Evolutionary conservation across 2,888 invertebrate species (phyloP).

Genomic region (Drosophila incognita): DNA sequence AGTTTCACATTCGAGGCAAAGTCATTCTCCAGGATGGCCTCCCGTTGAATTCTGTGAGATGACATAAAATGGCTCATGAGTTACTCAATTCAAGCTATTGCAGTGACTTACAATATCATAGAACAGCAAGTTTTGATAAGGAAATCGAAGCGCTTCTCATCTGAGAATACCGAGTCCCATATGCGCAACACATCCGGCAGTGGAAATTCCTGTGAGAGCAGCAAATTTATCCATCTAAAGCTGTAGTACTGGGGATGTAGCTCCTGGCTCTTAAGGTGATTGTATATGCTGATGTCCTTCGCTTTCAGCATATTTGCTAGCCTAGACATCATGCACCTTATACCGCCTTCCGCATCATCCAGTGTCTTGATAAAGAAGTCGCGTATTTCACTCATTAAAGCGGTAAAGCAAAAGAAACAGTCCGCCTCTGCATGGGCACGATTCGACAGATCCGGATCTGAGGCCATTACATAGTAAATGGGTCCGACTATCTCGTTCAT

Average conservation of each 20-base stretch:
- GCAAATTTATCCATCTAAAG: conserved; percentile 97
- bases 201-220: conserved; percentile 98
- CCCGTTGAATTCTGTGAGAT: conserved; percentile 90
- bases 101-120: conserved; percentile 94
- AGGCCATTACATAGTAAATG: conserved; percentile 98
- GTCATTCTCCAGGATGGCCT: conserved; percentile 93
- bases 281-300: conserved; percentile 92
- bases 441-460: conserved; percentile 92
- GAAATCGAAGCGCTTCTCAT: conserved; percentile 94
- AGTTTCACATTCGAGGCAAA: conserved; percentile 97
- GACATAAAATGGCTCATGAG: neutral
- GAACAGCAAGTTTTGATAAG: conserved; percentile 97
- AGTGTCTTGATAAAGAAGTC: conserved; percentile 98
- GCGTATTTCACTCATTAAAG: conserved; percentile 98
- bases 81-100: too few relatives aligned
- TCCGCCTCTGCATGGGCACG: conserved; percentile 98
- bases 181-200: conserved; percentile 98
- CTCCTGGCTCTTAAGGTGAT: conserved; percentile 92
- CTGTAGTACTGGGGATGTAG: conserved; percentile 98
- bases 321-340: conserved; percentile 94
- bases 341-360: conserved; percentile 96
- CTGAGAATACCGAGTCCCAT: conserved; percentile 98
- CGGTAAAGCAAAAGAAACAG: conserved; percentile 99
- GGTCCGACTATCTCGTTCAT: conserved; percentile 99
- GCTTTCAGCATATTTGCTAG: conserved; percentile 91